Evolutionary conservation across 2,113 vertebrate genomes (phyloP).

Genomic region (Sisor rabdophorus): DNA sequence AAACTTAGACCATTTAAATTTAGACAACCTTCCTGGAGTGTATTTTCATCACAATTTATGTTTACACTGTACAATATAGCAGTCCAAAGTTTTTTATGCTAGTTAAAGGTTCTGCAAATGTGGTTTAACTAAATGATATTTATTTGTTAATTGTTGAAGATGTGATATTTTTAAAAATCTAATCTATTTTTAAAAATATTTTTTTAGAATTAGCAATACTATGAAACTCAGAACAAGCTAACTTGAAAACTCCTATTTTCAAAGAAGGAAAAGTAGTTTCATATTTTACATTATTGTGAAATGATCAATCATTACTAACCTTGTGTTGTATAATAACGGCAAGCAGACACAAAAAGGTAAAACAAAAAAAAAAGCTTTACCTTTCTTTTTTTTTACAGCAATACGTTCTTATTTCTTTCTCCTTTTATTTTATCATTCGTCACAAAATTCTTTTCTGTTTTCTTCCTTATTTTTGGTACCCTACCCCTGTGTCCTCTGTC

Average conservation of each 20-base stretch:
- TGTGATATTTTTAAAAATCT: neutral
- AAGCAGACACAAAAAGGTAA: conserved; percentile 25
- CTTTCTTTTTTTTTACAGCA: conserved; percentile 47
- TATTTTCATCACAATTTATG: conserved; percentile 22
- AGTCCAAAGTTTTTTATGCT: neutral
- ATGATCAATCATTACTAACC: neutral
- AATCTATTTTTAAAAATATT: neutral
- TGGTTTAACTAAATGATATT: neutral
- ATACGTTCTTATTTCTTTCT: conserved; percentile 26
- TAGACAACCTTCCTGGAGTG: conserved; percentile 23
- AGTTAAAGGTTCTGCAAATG: neutral
- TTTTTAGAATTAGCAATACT: neutral
- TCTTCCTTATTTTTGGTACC: conserved; percentile 38
- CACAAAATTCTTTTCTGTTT: conserved; percentile 28
- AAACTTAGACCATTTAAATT: conserved; percentile 13
- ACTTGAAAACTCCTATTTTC: neutral
- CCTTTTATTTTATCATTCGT: conserved; percentile 41
- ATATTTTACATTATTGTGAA: neutral
- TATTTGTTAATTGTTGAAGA: conserved; percentile 3
- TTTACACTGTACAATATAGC: conserved; percentile 16
- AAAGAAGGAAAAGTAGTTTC: neutral
- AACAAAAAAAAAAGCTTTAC: conserved; percentile 49
- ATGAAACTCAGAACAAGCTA: neutral
- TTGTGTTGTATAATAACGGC: neutral
- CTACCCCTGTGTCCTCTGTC: conserved; percentile 51